These are phyloP conservation scores for Crotalus viridis DNA, from an alignment of 2,113 vertebrate species.

Conservation along the genomic window DNA sequence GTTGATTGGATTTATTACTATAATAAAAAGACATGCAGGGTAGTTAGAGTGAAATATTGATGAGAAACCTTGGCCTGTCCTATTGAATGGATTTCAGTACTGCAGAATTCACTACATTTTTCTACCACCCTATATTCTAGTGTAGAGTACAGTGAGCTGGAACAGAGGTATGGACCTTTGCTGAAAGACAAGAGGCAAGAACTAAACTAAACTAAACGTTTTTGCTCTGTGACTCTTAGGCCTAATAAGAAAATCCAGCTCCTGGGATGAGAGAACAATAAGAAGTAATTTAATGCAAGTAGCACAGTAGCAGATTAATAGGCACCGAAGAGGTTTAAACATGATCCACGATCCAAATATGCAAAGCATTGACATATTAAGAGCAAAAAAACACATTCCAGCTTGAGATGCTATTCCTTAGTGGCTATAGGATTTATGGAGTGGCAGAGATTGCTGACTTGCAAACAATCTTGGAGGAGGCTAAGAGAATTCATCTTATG, in stretches of 20 bases:
- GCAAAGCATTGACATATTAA: not conserved
- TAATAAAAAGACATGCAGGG: not conserved
- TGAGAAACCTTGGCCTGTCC: not conserved
- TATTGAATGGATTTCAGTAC: not conserved
- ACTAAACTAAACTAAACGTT: not conserved
- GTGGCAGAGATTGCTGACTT: not conserved
- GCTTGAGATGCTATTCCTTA: not conserved
- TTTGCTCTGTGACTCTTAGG: not conserved
- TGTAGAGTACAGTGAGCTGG: not conserved
- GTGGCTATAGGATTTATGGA: not conserved
- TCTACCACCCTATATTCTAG: not conserved
- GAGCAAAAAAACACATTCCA: not conserved
- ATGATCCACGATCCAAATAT: not conserved
- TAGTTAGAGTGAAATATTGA: slow-evolving; percentile 1
- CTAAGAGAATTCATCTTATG: not conserved
- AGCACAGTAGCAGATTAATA: not conserved
- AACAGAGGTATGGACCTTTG: not conserved
- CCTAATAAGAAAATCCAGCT: not conserved
- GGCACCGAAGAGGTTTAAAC: not conserved
- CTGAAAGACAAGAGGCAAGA: not conserved
- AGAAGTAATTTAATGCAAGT: not conserved
- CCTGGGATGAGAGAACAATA: not conserved
- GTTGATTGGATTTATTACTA: not conserved
- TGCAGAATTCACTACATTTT: not conserved
- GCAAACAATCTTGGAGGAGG: not conserved